Evolutionary conservation across 2,888 invertebrate species (phyloP).

Genomic region (Drosophila kuntzei): DNA sequence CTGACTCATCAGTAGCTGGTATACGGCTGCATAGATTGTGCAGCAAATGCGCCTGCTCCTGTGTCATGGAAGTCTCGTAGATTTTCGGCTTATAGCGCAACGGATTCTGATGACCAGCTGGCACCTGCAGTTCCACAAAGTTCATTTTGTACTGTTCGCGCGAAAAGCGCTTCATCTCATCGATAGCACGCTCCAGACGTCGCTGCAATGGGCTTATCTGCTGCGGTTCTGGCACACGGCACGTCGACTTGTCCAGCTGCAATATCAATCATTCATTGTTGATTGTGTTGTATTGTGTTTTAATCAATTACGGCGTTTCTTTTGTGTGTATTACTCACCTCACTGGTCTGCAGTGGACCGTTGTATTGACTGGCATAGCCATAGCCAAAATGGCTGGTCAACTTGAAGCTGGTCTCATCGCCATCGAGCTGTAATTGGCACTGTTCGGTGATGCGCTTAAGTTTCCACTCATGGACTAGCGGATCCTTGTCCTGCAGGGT

Average conservation of each 20-base stretch:
- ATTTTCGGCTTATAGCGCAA: slow-evolving; percentile 77
- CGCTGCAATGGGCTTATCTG: slow-evolving; percentile 77
- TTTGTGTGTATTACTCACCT: slow-evolving; percentile 39
- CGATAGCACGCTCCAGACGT: slow-evolving; percentile 75
- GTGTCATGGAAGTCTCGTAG: slow-evolving; percentile 72
- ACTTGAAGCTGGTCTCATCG: slow-evolving; percentile 58
- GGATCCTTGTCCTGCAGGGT: slow-evolving; percentile 44
- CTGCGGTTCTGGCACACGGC: slow-evolving; percentile 78
- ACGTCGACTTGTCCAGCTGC: slow-evolving; percentile 62
- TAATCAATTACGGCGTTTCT: slow-evolving; percentile 1
- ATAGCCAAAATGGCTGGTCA: slow-evolving; percentile 76
- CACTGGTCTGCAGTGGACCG: slow-evolving; percentile 64
- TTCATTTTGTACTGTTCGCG: slow-evolving; percentile 84
- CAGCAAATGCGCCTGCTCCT: slow-evolving; percentile 78
- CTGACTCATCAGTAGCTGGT: slow-evolving; percentile 6
- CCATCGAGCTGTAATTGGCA: slow-evolving; percentile 81
- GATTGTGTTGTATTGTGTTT: not conserved
- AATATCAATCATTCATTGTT: slow-evolving; percentile 6
- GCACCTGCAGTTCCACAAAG: slow-evolving; percentile 83
- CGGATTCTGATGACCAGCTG: slow-evolving; percentile 84
- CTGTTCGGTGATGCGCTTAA: slow-evolving; percentile 82
- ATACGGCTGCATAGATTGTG: slow-evolving; percentile 76
- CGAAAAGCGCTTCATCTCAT: slow-evolving; percentile 82
- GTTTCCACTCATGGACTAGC: slow-evolving; percentile 66
- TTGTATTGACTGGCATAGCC: slow-evolving; percentile 78